phyloP scores from a whole-genome alignment of 1,140 invertebrate species.

The Drosophila nigromelanica region DNA sequence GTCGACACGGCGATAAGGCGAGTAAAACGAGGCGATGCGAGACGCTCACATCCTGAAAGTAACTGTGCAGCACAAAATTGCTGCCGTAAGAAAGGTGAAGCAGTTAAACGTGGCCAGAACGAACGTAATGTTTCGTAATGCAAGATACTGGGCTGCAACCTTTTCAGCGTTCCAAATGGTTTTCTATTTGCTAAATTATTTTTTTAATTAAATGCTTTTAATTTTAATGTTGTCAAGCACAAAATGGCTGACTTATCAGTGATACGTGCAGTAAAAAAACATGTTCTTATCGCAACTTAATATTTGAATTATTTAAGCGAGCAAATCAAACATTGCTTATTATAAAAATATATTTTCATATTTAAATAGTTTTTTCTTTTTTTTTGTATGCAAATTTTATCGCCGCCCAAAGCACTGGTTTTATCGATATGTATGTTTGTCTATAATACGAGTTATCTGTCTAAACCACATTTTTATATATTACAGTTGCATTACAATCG shows the following conservation, averaged over 20 bases:
- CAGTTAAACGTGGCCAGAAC: constrained; percentile 41
- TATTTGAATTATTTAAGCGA: constrained; percentile 18
- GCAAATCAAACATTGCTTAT: neutral
- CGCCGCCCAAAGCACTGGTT: neutral
- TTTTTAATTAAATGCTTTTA: constrained; percentile 76
- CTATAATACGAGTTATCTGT: constrained; percentile 38
- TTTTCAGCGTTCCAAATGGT: constrained; percentile 47
- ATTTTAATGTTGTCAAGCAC: constrained; percentile 55
- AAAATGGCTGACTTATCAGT: constrained; percentile 48
- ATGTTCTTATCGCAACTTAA: constrained; percentile 5
- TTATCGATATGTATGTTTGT: neutral
- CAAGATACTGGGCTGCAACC: constrained; percentile 7
- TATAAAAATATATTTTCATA: neutral
- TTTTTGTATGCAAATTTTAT: constrained; percentile 4
- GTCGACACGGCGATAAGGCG: constrained; percentile 64
- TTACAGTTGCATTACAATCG: constrained; percentile 59
- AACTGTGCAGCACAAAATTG: constrained; percentile 36
- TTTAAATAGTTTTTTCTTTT: constrained; percentile 10
- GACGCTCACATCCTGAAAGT: constrained; percentile 57
- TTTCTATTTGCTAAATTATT: constrained; percentile 60
- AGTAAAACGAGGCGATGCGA: constrained; percentile 29
- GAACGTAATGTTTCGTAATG: constrained; percentile 53
- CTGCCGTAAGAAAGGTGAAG: constrained; percentile 25
- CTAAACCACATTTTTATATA: constrained; percentile 69
- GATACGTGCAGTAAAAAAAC: constrained; percentile 27